Evolutionary conservation across 2,797 vertebrate species (phyloP).

Genomic region (Ptychadena robeensis): DNA sequence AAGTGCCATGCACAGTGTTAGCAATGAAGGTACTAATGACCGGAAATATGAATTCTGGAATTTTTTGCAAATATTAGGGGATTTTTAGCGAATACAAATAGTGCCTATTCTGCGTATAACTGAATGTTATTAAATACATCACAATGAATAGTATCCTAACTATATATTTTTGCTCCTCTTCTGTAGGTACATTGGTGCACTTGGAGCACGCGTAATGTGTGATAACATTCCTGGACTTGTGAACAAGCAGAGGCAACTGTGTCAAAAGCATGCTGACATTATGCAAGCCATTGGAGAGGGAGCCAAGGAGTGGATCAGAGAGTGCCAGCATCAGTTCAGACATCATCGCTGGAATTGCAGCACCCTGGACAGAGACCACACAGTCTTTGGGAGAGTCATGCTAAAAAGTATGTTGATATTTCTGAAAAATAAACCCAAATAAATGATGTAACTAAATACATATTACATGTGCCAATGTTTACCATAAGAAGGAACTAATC

Average conservation of each 20-base stretch:
- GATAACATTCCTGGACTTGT: slow-evolving; percentile 96
- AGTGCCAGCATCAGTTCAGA: slow-evolving; percentile 97
- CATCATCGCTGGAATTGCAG: slow-evolving; percentile 99
- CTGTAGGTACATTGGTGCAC: slow-evolving; percentile 93
- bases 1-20: too few relatives aligned
- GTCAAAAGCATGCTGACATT: slow-evolving; percentile 94
- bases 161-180: neutral
- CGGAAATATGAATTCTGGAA: too few relatives aligned
- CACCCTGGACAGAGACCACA: slow-evolving; percentile 95
- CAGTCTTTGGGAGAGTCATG: slow-evolving; percentile 97
- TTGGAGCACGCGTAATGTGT: slow-evolving; percentile 95
- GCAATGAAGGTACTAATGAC: too few relatives aligned
- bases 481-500: neutral
- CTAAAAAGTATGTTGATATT: slow-evolving; percentile 86
- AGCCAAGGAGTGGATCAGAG: slow-evolving; percentile 94
- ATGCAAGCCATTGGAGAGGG: slow-evolving; percentile 96
- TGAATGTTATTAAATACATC: neutral
- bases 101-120: too few relatives aligned
- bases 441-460: neutral
- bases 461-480: neutral
- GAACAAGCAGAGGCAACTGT: slow-evolving; percentile 94
- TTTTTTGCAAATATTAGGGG: too few relatives aligned
- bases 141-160: neutral
- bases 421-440: neutral
- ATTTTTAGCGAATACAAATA: too few relatives aligned